A percentile compares a stretch with the other conserved stretches of the same genome.
Conservation (phyloP, 2,888 invertebrate species). For the Drepanosiphum platanoidis region DNA sequence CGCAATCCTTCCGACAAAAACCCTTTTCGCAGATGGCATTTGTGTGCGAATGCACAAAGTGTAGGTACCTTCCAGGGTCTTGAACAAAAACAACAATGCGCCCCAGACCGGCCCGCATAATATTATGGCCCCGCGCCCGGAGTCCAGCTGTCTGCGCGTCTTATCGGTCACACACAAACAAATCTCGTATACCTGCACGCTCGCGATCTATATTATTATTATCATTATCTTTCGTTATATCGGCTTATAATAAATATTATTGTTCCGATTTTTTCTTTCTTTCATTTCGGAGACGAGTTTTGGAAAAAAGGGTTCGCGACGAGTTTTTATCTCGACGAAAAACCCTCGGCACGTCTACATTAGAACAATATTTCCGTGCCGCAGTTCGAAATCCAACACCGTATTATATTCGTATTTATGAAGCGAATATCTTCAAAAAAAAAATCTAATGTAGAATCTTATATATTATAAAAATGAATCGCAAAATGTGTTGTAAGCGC, state of each 20-base stretch:
- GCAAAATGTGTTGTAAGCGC: too few species aligned
- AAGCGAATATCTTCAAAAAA: too few species aligned
- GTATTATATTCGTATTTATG: too few species aligned
- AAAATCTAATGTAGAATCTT: too few species aligned
- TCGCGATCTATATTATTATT: too few species aligned
- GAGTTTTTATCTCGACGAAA: not conserved
- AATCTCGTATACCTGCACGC: not conserved
- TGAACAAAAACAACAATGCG: constrained; percentile 46
- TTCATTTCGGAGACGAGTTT: not conserved
- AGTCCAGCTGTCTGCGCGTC: constrained; percentile 35
- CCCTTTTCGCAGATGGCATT: constrained; percentile 48
- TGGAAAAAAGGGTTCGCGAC: not conserved
- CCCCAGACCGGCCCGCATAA: constrained; percentile 22
- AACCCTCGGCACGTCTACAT: too few species aligned
- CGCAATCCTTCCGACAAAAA: constrained; percentile 46
- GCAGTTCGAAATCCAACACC: not conserved
- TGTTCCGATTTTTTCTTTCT: too few species aligned
- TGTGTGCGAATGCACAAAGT: not conserved
- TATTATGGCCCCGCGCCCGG: not conserved
- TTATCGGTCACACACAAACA: not conserved
- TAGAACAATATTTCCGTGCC: too few species aligned
- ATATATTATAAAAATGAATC: too few species aligned
- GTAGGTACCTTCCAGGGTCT: constrained; percentile 15
- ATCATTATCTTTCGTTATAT: too few species aligned
- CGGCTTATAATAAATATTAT: too few species aligned